Percentiles rank a stretch among this genome's conserved stretches.
Conservation (phyloP, 2,888 invertebrate species). For the Aethes cnicana region DNA sequence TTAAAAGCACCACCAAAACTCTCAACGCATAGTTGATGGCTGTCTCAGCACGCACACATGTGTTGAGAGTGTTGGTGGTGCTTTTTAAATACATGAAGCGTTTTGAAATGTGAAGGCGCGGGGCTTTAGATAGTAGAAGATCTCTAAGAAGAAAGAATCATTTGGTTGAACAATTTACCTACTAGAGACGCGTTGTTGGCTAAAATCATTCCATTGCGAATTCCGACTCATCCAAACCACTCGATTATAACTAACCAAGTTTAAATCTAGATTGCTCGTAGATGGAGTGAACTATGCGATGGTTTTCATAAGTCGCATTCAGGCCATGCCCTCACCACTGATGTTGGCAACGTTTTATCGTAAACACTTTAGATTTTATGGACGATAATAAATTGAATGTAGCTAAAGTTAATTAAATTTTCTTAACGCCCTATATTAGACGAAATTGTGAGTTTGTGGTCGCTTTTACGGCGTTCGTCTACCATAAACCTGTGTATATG, state of each 20-base stretch:
- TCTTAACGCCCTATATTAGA: slow-evolving; percentile 41
- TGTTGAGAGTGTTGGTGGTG: no score
- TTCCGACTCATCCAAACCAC: no score
- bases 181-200: no score
- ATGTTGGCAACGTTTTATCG: slow-evolving; percentile 40
- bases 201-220: no score
- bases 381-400: slow-evolving; percentile 51
- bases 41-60: no score
- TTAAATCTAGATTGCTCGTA: slow-evolving; percentile 11
- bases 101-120: no score
- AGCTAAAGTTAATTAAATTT: slow-evolving; percentile 54
- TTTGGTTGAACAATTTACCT: no score
- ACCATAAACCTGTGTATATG: slow-evolving; percentile 1
- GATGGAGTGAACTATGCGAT: slow-evolving; percentile 9
- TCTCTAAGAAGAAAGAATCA: no score
- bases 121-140: no score
- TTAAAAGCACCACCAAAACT: no score
- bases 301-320: slow-evolving; percentile 14
- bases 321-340: slow-evolving; percentile 10
- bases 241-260: not conserved
- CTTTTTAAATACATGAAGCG: no score
- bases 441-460: slow-evolving; percentile 31
- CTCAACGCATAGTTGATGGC: no score
- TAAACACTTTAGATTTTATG: slow-evolving; percentile 52
- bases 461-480: slow-evolving; percentile 7